phyloP scores from a whole-genome alignment of 1,140 invertebrate genomes.

The Microvelia longipes region DNA sequence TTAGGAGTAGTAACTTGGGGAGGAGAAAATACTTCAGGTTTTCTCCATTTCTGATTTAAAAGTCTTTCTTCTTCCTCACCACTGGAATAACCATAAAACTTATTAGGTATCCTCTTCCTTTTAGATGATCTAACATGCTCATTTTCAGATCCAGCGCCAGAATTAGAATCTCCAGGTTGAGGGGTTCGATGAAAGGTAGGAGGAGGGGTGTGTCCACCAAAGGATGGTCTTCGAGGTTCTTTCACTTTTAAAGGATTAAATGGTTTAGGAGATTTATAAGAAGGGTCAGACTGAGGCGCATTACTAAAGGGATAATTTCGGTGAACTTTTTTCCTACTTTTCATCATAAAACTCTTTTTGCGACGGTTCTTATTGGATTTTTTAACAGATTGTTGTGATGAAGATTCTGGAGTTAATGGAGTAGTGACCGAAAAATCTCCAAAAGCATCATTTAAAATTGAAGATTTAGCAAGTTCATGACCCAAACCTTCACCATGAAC shows the following conservation, averaged over 20 bases:
- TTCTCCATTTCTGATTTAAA: constrained; percentile 48
- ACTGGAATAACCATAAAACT: constrained; percentile 71
- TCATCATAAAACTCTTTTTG: background rate
- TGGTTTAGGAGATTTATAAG: constrained; percentile 5
- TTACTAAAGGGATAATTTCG: background rate
- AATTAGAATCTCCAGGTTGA: constrained; percentile 6
- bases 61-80: constrained; percentile 53
- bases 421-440: background rate
- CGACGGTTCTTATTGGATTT: background rate
- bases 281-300: background rate
- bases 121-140: constrained; percentile 34
- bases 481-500: constrained; percentile 38
- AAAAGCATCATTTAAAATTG: background rate
- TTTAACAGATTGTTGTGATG: background rate
- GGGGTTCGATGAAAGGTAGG: constrained; percentile 7
- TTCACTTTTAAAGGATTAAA: background rate
- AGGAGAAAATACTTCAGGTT: constrained; percentile 33
- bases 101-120: constrained; percentile 57
- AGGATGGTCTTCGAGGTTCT: background rate
- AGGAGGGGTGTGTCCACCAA: background rate
- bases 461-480: background rate
- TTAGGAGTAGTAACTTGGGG: constrained; percentile 26
- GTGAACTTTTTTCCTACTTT: background rate
- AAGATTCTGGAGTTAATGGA: background rate
- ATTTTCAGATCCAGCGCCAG: constrained; percentile 19